Base-by-base conservation (phyloP, 2,888 invertebrate genomes). In the Microplitis manilae region DNA sequence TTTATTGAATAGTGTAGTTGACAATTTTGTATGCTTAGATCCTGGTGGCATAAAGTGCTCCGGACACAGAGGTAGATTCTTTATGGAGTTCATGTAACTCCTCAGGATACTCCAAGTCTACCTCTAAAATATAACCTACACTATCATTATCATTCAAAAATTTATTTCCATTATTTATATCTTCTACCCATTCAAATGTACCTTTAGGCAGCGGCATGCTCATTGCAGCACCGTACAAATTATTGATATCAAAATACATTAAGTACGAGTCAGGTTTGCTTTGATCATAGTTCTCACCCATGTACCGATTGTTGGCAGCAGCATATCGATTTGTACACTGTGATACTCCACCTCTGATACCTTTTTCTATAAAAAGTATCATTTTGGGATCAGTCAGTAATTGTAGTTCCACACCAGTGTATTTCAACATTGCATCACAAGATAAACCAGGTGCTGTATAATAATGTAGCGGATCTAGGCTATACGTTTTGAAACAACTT, bases 141-240 rank as follows among this genome's bases (percentile, higher is more conserved):
- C 8, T 20, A 13, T 8, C 30, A 2, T n/a, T 9, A 13, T 50
- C 67, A 41, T 62, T 74, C 0, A 50, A 9, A 2, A 67, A 50
- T 9, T 5, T 50, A 50, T 50, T 15, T n/a, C 13, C 39, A 15
- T 38, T 67, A 61, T 79, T 67, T 61, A 69, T 64, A 39, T 75
- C 61, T 9, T 81, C 77, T 9, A 82, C 77, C 86, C 86, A 89
- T 73, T 84, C 71, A 80, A 90, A 88, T 6, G 79, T 79, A 8
- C 78, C 79, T 9, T 74, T 59, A 0, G 9, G 50, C 6, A 50
- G 1, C 9, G 50, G 50, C 13, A 4, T 8, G 13, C 50, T 50
- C 13, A 13, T 50, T 9, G 9, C 13, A 9, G 13, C 50, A 8
- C 50, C 50, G 20, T 62, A 62, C 15, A 17, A 62, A 62, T 62